A percentile compares a stretch with the other conserved stretches of the same genome.
Evolutionary conservation across 30 jellyfish, hydroid and myxozoan genomes (phyloP).

Genomic region (Pelagia noctiluca): DNA sequence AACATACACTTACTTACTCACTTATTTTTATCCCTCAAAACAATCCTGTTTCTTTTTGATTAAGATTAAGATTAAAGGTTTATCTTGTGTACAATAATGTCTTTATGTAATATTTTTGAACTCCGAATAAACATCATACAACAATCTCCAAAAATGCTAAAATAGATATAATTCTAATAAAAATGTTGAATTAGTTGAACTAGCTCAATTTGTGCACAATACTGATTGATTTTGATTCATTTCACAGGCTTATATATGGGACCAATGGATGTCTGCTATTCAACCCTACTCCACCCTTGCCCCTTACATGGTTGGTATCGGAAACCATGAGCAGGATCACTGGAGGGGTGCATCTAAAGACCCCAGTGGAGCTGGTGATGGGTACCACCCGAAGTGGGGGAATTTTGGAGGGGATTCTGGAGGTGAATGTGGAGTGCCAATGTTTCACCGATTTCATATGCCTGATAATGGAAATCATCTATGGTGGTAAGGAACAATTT

Average conservation of each 20-base stretch:
- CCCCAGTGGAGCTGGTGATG: conserved; percentile 93
- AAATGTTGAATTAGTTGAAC: too few relatives aligned
- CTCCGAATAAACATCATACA: too few relatives aligned
- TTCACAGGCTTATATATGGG: conserved; percentile 90
- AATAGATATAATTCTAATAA: too few relatives aligned
- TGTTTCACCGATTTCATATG: conserved; percentile 91
- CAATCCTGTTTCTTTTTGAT: too few relatives aligned
- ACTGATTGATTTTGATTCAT: background rate
- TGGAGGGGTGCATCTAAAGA: conserved; percentile 81
- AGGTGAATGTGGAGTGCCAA: conserved; percentile 97
- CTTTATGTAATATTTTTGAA: too few relatives aligned
- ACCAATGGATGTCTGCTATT: conserved; percentile 79
- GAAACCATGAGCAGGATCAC: conserved; percentile 96
- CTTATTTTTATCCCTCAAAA: too few relatives aligned
- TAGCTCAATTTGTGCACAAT: too few relatives aligned
- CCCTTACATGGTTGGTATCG: conserved; percentile 94
- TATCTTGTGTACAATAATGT: too few relatives aligned
- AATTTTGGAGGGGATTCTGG: conserved; percentile 84
- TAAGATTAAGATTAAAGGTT: too few relatives aligned
- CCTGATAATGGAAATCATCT: conserved; percentile 87
- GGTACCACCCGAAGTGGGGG: conserved; percentile 93
- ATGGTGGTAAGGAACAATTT: conserved; percentile 75
- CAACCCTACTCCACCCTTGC: conserved; percentile 81
- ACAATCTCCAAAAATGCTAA: too few relatives aligned
- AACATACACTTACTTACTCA: too few relatives aligned